These are phyloP conservation scores for Sebastes oblongus DNA, from an alignment of 2,797 vertebrate genomes.

Conservation along the genomic window DNA sequence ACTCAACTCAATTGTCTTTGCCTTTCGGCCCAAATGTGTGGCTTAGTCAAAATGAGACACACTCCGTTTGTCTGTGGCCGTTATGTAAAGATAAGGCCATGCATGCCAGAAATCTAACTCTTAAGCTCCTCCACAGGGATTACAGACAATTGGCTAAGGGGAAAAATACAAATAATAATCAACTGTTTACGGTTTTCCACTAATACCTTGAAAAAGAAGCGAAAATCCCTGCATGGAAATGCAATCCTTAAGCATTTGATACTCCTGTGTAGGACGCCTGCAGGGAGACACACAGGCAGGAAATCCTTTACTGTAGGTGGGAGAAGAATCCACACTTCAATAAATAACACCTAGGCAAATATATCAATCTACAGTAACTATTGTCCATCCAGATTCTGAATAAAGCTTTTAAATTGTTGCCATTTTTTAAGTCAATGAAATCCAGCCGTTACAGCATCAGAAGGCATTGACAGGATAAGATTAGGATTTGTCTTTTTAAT, in stretches of 20 bases:
- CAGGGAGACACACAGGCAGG: conserved; percentile 22
- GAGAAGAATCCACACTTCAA: conserved; percentile 36
- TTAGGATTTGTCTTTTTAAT: conserved; percentile 26
- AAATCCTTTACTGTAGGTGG: conserved; percentile 47
- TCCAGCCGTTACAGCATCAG: conserved; percentile 11
- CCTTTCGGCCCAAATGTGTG: conserved; percentile 28
- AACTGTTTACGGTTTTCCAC: conserved; percentile 65
- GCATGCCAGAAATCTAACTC: conserved; percentile 65
- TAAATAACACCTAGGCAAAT: conserved; percentile 37
- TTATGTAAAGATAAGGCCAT: conserved; percentile 62
- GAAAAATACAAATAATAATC: conserved; percentile 68
- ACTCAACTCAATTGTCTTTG: conserved; percentile 42
- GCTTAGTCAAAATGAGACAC: conserved; percentile 46
- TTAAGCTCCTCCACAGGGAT: conserved; percentile 72
- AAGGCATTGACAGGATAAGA: neutral
- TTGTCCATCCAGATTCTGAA: conserved; percentile 10
- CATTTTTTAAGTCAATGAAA: conserved; percentile 24
- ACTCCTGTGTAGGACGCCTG: conserved; percentile 34
- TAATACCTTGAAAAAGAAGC: conserved; percentile 56
- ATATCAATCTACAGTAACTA: conserved; percentile 30
- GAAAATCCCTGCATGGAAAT: conserved; percentile 56
- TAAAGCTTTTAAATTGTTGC: conserved; percentile 20
- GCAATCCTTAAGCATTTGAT: conserved; percentile 45
- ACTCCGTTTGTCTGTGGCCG: conserved; percentile 46
- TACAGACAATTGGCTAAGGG: conserved; percentile 70